These are phyloP conservation scores for Zaprionus capensis DNA, from an alignment of 1,140 invertebrate genomes.

Conservation along the genomic window DNA sequence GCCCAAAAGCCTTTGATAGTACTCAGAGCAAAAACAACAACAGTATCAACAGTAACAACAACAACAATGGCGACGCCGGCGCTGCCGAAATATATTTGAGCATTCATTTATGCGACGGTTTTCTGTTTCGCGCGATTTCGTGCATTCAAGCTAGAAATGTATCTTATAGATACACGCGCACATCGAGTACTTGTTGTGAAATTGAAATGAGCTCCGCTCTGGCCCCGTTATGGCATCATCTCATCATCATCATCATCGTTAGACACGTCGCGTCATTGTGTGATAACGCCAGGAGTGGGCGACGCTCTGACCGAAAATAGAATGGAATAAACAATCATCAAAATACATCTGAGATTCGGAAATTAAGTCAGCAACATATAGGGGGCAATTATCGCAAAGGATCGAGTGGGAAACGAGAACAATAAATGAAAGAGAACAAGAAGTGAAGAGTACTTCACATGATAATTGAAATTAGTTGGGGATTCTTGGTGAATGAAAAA, in stretches of 20 bases:
- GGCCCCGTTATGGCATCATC: conserved; percentile 73
- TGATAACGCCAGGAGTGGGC: conserved; percentile 13
- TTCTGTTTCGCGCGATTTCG: conserved; percentile 57
- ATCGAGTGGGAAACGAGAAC: neutral
- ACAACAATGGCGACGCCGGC: conserved; percentile 62
- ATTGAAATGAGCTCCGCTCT: conserved; percentile 70
- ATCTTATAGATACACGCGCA: conserved; percentile 74
- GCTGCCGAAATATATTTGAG: conserved; percentile 67
- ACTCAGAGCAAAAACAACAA: conserved; percentile 54
- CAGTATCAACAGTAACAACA: conserved; percentile 44
- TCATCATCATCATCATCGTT: conserved; percentile 28
- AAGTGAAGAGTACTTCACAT: neutral
- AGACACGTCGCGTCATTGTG: conserved; percentile 13
- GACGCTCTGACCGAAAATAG: conserved; percentile 6
- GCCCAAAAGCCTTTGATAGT: conserved; percentile 74
- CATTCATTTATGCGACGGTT: conserved; percentile 74
- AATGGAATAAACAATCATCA: conserved; percentile 3
- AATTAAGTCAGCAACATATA: neutral
- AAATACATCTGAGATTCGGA: neutral
- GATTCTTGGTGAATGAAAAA: too few species aligned
- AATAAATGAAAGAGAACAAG: neutral
- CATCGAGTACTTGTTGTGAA: conserved; percentile 63
- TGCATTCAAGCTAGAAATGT: conserved; percentile 73
- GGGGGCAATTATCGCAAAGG: neutral
- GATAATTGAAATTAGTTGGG: neutral